Conservation (phyloP, 2,888 invertebrate genomes). For the Chirona hameri region DNA sequence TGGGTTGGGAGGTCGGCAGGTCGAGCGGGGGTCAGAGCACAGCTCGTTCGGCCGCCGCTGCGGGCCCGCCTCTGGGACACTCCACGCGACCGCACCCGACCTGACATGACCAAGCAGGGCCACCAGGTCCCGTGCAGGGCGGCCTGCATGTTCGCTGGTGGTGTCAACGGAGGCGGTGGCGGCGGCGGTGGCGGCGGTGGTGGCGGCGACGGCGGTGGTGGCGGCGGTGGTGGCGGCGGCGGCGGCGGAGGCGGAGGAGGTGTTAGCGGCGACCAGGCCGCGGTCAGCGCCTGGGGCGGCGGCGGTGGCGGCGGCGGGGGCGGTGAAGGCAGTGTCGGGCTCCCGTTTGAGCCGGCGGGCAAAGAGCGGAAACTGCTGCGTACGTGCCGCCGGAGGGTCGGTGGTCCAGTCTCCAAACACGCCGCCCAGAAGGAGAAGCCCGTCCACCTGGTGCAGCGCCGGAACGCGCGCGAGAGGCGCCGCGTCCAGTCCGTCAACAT, state of each 20-base stretch:
- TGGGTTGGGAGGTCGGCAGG: too few relatives aligned
- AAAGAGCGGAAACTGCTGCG: not conserved
- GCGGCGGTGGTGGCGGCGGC: not conserved
- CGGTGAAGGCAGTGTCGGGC: not conserved
- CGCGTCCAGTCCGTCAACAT: constrained; percentile 62
- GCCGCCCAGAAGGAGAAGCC: constrained; percentile 54
- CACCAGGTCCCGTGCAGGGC: not conserved
- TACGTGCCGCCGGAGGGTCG: not conserved
- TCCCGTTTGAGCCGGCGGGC: not conserved
- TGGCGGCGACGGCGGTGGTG: not conserved
- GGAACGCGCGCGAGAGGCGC: constrained; percentile 61
- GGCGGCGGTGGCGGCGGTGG: not conserved
- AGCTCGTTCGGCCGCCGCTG: too few relatives aligned
- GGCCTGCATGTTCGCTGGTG: constrained; percentile 8
- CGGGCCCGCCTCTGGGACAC: too few relatives aligned
- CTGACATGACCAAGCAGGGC: not conserved
- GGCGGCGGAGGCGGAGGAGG: not conserved
- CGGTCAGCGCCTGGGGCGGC: not conserved
- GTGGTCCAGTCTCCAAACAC: constrained; percentile 44
- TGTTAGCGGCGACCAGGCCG: too few relatives aligned
- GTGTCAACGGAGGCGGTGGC: not conserved
- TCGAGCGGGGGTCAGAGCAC: too few relatives aligned
- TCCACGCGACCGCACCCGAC: not conserved
- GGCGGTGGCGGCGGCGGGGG: too few relatives aligned
- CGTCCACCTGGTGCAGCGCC: constrained; percentile 55